Evolutionary conservation across 2,113 vertebrate species (phyloP).

Genomic region (Tragelaphus scriptus): DNA sequence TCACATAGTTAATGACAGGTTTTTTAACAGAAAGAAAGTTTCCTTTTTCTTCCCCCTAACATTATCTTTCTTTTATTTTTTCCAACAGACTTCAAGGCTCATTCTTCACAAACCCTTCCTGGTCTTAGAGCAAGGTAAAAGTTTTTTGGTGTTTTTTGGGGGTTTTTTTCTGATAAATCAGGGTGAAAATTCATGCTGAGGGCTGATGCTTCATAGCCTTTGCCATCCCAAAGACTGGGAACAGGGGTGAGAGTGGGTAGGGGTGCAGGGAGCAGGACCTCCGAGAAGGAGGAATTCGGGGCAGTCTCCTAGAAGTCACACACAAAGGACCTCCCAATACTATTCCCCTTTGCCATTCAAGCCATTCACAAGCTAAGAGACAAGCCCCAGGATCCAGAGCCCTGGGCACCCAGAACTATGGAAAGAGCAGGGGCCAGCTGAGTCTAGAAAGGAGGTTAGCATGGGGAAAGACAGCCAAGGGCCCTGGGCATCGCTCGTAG

Average conservation of each 20-base stretch:
- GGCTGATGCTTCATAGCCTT: background rate
- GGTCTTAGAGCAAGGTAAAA: conserved; percentile 30
- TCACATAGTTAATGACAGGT: background rate
- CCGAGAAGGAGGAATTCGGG: background rate
- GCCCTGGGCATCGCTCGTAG: accelerated
- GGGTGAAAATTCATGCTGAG: background rate
- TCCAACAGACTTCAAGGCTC: background rate
- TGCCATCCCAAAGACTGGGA: background rate
- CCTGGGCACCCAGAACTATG: background rate
- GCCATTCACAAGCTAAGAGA: background rate
- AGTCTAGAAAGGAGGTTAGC: background rate
- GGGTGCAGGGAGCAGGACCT: background rate
- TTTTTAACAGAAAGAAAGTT: conserved; percentile 5
- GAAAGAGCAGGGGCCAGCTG: background rate
- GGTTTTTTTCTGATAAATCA: conserved; percentile 24
- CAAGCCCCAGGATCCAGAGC: accelerated
- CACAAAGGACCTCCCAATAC: background rate
- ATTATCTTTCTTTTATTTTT: conserved; percentile 47
- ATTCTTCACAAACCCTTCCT: accelerated
- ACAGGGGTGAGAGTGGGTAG: too few relatives aligned
- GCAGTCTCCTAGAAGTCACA: background rate
- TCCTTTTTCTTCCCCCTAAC: background rate
- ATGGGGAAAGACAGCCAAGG: background rate
- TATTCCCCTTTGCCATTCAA: background rate
- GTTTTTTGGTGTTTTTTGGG: background rate